Evolutionary conservation across 2,797 vertebrate genomes (phyloP).

Genomic region (Hypotaenidia philippensis): DNA sequence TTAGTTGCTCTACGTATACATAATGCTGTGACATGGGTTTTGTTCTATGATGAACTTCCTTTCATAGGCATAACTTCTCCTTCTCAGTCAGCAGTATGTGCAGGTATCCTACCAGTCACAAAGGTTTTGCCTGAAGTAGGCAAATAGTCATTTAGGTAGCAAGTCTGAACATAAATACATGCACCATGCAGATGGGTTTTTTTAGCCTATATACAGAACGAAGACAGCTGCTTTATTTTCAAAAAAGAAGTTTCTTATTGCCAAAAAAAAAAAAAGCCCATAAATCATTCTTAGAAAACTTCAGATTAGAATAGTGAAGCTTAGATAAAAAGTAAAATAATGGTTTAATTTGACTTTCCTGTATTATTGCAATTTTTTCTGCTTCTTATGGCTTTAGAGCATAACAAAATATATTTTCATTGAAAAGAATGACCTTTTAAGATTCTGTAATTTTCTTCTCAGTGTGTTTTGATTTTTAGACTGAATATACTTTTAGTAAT

Average conservation of each 20-base stretch:
- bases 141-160: neutral
- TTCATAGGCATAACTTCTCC: neutral
- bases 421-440: neutral
- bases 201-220: neutral
- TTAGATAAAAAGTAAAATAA: neutral
- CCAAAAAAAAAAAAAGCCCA: neutral
- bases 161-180: neutral
- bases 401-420: neutral
- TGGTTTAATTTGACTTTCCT: neutral
- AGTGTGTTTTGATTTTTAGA: neutral
- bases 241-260: neutral
- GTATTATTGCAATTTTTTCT: neutral
- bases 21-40: no score
- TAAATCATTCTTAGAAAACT: neutral
- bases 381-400: neutral
- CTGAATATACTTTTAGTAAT: neutral
- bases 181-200: neutral
- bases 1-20: neutral
- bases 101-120: neutral
- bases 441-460: neutral
- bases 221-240: neutral
- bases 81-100: neutral
- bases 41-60: accelerated
- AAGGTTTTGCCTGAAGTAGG: neutral
- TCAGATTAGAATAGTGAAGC: neutral